phyloP scores from a whole-genome alignment of 2,797 vertebrate species.

The Buphagus erythrorhynchus region DNA sequence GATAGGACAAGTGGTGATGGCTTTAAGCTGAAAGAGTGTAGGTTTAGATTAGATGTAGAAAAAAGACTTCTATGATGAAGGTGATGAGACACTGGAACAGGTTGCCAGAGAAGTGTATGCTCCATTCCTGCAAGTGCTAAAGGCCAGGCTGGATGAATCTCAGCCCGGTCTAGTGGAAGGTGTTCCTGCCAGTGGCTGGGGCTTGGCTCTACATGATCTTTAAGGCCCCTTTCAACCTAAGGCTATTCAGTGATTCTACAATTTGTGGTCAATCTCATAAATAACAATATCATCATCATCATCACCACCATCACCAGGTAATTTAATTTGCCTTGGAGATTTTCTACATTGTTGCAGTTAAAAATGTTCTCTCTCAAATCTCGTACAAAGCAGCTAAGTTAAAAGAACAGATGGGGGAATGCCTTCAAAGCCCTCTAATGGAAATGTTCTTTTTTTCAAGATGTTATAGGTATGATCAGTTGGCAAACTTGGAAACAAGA shows the following conservation, averaged over 20 bases:
- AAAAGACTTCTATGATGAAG: neutral
- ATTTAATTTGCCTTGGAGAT: neutral
- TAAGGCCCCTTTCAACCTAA: neutral
- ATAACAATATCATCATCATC: neutral
- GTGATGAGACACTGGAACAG: neutral
- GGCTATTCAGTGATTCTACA: neutral
- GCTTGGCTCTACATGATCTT: neutral
- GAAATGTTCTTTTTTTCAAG: slow-evolving; percentile 19
- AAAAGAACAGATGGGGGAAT: slow-evolving; percentile 26
- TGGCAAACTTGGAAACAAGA: neutral
- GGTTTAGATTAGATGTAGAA: neutral
- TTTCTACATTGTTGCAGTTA: neutral
- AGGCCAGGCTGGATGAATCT: neutral
- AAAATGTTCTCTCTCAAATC: neutral
- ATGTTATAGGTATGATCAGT: neutral
- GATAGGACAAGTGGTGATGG: neutral
- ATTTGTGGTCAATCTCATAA: neutral
- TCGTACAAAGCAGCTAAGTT: neutral
- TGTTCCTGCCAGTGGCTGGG: neutral
- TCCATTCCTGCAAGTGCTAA: neutral
- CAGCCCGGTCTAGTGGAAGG: neutral
- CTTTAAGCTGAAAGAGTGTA: neutral
- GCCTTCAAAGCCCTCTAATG: neutral
- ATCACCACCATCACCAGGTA: neutral
- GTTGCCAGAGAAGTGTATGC: neutral